Conservation (phyloP, 2,113 vertebrate species). For the Numenius arquata region DNA sequence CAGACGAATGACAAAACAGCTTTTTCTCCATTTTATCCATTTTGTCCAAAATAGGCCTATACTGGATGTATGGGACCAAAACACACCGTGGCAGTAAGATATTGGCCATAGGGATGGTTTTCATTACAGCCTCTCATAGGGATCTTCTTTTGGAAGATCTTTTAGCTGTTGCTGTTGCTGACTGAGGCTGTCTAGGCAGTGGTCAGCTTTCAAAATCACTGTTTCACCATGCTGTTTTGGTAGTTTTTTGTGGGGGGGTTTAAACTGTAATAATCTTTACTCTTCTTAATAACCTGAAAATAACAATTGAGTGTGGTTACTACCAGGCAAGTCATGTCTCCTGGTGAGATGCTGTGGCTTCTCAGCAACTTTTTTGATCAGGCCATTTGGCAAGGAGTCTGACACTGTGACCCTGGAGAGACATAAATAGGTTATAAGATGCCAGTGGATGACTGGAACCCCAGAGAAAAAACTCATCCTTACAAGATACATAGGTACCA, state of each 20-base stretch:
- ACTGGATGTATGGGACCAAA: background rate
- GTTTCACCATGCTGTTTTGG: background rate
- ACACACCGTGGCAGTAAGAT: background rate
- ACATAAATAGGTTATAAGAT: background rate
- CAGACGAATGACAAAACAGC: background rate
- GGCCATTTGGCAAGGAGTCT: background rate
- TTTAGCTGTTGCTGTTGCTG: background rate
- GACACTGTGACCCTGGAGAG: background rate
- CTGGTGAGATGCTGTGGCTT: background rate
- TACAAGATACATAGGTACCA: background rate
- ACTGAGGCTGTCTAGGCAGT: background rate
- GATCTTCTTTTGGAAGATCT: background rate
- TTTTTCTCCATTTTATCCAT: background rate
- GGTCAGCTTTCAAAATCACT: background rate
- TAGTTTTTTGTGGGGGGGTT: background rate
- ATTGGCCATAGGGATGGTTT: background rate
- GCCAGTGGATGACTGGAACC: background rate
- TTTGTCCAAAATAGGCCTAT: background rate
- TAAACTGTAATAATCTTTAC: background rate
- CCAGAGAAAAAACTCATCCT: background rate
- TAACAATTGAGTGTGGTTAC: background rate
- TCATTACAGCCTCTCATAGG: background rate
- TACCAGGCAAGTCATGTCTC: background rate
- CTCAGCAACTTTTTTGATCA: background rate
- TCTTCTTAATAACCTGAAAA: background rate